These are phyloP conservation scores for Proteles cristata DNA, from an alignment of 2,113 vertebrate species.

Conservation along the genomic window DNA sequence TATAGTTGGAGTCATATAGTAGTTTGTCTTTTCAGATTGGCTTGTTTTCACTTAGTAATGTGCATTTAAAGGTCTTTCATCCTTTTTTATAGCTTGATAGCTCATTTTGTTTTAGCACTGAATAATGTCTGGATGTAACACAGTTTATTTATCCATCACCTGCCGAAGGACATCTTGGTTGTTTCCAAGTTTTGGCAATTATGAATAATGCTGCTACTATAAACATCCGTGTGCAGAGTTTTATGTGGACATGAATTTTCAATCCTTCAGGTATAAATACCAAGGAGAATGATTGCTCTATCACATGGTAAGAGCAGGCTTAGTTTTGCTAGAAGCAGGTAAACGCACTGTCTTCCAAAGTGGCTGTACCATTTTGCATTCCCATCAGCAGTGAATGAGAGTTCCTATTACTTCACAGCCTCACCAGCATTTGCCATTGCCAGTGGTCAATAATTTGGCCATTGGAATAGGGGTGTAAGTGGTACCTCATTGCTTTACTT, in stretches of 20 bases:
- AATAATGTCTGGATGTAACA: not conserved
- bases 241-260: not conserved
- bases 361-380: not conserved
- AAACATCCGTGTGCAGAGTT: not conserved
- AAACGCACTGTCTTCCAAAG: not conserved
- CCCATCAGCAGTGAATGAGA: not conserved
- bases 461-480: not conserved
- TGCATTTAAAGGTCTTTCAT: not conserved
- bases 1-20: not conserved
- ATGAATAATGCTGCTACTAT: not conserved
- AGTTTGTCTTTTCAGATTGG: not conserved
- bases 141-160: not conserved
- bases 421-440: not conserved
- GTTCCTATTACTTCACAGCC: not conserved
- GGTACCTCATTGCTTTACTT: not conserved
- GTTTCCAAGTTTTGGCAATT: not conserved
- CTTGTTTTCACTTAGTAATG: not conserved
- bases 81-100: not conserved
- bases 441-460: not conserved
- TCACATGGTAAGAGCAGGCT: not conserved
- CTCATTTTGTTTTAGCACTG: not conserved
- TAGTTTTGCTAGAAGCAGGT: not conserved
- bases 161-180: not conserved
- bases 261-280: not conserved
- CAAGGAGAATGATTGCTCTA: not conserved